Conservation (phyloP, 2,113 vertebrate genomes). For the Steatornis caripensis region DNA sequence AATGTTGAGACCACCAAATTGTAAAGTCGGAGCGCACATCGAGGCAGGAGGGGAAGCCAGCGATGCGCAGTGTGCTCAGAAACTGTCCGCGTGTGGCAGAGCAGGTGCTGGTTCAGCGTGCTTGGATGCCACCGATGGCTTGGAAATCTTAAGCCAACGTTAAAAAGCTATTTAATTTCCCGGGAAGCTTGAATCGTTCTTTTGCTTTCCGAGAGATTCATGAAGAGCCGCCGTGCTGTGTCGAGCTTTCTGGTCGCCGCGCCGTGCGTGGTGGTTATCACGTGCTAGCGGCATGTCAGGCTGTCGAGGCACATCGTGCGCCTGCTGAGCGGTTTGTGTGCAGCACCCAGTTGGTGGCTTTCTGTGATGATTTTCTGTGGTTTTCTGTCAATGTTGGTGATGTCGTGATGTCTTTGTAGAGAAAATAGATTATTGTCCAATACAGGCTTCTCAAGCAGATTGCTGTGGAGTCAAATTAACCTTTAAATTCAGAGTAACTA, state of each 20-base stretch:
- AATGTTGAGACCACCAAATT: neutral
- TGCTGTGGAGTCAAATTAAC: neutral
- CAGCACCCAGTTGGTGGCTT: neutral
- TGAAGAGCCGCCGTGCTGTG: neutral
- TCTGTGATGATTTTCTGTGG: too few species aligned
- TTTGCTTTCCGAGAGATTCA: neutral
- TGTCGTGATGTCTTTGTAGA: accelerated
- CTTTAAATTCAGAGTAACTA: neutral
- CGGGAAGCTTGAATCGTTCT: neutral
- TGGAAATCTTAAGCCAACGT: neutral
- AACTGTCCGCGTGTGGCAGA: accelerated
- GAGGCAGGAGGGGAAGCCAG: neutral
- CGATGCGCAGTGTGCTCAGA: neutral
- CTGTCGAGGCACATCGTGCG: accelerated
- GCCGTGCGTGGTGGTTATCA: too few species aligned
- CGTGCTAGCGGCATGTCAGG: neutral
- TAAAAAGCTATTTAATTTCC: neutral
- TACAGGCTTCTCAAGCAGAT: neutral
- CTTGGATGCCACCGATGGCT: neutral
- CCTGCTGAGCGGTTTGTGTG: neutral
- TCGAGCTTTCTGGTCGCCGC: neutral
- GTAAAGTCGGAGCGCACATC: neutral
- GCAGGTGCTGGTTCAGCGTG: too few species aligned
- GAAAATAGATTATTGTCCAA: neutral
- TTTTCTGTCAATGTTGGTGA: accelerated